Evolutionary conservation across 2,797 vertebrate species (phyloP).

Genomic region (Limnodromus scolopaceus): DNA sequence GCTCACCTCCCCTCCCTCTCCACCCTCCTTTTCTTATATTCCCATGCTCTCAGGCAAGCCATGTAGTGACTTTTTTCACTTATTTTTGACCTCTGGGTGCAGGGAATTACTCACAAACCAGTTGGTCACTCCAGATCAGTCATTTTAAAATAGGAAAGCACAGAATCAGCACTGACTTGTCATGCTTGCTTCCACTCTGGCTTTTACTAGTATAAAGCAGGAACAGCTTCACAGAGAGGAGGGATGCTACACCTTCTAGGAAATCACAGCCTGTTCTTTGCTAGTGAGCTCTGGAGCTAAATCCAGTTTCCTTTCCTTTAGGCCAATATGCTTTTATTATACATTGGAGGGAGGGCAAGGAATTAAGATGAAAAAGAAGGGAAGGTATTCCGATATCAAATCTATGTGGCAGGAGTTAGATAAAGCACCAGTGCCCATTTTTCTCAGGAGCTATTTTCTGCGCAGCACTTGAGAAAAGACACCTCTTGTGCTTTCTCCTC

Average conservation of each 20-base stretch:
- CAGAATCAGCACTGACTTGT: not conserved
- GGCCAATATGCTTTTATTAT: not conserved
- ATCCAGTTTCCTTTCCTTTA: not conserved
- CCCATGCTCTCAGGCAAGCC: accelerated
- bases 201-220: not conserved
- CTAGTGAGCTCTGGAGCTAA: not conserved
- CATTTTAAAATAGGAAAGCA: not conserved
- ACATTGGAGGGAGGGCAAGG: not conserved
- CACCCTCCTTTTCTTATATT: not conserved
- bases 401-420: not conserved
- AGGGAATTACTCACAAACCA: not conserved
- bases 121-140: not conserved
- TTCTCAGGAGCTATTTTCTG: not conserved
- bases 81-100: not conserved
- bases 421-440: not conserved
- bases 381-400: not conserved
- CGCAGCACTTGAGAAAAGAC: not conserved
- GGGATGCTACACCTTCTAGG: not conserved
- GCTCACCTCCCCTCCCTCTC: not conserved
- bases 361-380: not conserved
- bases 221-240: not conserved
- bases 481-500: not conserved
- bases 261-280: not conserved
- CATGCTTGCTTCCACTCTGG: not conserved
- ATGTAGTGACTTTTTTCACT: not conserved